These are phyloP conservation scores for Stratiomys singularior DNA, from an alignment of 2,888 invertebrate genomes.

Conservation along the genomic window DNA sequence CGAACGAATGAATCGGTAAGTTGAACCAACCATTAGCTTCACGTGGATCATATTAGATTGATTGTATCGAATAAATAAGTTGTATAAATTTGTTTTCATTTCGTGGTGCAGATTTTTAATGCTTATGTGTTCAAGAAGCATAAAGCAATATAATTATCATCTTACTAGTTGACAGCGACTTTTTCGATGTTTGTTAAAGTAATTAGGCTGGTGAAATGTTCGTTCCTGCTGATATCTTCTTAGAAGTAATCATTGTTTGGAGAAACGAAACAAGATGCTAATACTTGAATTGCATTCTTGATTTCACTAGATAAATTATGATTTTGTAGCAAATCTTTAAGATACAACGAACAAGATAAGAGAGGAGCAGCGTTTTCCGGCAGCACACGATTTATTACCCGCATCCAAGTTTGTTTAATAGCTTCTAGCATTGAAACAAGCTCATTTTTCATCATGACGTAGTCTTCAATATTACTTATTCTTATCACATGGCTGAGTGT, in stretches of 20 bases:
- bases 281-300: constrained; percentile 54
- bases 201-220: no score
- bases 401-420: constrained; percentile 60
- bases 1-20: no score
- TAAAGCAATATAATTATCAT: no score
- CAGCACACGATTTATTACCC: constrained; percentile 62
- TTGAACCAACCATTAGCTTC: no score
- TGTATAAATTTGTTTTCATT: no score
- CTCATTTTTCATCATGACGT: constrained; percentile 66
- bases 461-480: constrained; percentile 70
- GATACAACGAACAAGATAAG: constrained; percentile 56
- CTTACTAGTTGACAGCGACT: no score
- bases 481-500: constrained; percentile 78
- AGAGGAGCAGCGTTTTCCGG: constrained; percentile 62
- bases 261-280: constrained; percentile 54
- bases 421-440: constrained; percentile 59
- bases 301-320: constrained; percentile 52
- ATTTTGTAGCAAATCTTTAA: constrained; percentile 41
- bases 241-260: constrained; percentile 51
- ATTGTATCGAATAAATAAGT: no score
- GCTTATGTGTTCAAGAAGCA: no score
- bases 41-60: no score
- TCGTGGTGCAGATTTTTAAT: no score
- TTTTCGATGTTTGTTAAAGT: no score
- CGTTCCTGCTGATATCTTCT: neutral